Evolutionary conservation across 1,140 invertebrate genomes (phyloP).

Genomic region (Listronotus bonariensis): DNA sequence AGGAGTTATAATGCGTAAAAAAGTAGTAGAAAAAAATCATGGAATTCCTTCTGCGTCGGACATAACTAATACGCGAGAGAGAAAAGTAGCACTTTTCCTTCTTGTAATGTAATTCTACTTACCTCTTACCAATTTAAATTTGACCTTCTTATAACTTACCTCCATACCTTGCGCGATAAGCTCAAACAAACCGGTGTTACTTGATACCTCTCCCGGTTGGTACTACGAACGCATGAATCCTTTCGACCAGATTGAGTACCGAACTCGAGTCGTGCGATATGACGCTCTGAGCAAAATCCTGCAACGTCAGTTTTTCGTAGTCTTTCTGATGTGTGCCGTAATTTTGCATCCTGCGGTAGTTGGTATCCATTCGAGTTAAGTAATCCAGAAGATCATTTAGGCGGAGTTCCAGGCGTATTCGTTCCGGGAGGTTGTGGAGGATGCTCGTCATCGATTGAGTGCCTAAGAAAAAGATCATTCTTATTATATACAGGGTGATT

Average conservation of each 20-base stretch:
- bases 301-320: constrained; percentile 66
- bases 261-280: constrained; percentile 67
- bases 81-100: too few species aligned
- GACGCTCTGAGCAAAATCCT: constrained; percentile 69
- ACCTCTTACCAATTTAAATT: too few species aligned
- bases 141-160: constrained; percentile 52
- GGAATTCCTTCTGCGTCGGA: too few species aligned
- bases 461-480: constrained; percentile 28
- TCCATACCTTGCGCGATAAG: constrained; percentile 58
- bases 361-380: constrained; percentile 62
- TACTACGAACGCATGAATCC: constrained; percentile 65
- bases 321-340: constrained; percentile 55
- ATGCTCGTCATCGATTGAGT: constrained; percentile 51
- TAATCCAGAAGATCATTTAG: constrained; percentile 64
- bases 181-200: constrained; percentile 56
- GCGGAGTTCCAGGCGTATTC: constrained; percentile 60
- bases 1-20: too few species aligned
- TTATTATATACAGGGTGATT: too few species aligned
- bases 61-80: too few species aligned
- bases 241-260: constrained; percentile 67
- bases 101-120: too few species aligned
- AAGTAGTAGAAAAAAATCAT: too few species aligned
- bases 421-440: constrained; percentile 53
- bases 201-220: constrained; percentile 55
- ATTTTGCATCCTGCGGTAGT: constrained; percentile 61